Base-by-base conservation (phyloP, 2,888 invertebrate species). In the Tenthredo livida region DNA sequence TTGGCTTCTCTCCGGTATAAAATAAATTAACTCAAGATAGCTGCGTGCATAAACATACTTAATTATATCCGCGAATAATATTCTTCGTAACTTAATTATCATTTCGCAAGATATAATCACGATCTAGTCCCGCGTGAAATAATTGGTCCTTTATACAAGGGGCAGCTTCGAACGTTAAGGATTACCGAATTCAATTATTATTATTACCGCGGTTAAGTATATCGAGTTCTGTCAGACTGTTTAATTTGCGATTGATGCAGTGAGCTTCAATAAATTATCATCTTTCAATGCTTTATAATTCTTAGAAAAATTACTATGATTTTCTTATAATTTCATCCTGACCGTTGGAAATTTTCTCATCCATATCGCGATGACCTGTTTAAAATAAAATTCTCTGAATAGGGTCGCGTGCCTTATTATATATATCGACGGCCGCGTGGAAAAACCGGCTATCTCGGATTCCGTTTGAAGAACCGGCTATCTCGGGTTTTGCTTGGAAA, bases 111-210 rank as follows among this genome's bases (percentile, higher is more conserved):
- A n/a, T 73, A 21, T 25, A 73, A 40, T 21, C 43, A 73, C 43
- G 43, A 73, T 37, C 21, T 43, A 73, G 25, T n/a, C 43, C 21
- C 21, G 21, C 43, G 25, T 21, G 43, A 73, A 73, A 43, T 17
- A 73, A 43, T 17, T 43, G 3, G 25, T 43, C 43, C 43, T 21
- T 3, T 1, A 12, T 47, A 47, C 47, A 47, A 47, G 15, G 37
- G 70, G 9, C 5, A 72, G 33, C 40, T 37, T 40, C 10, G 17
- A 40, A 33, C 37, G 33, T 37, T n/a, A 4, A n/a, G 40, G 6
- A 43, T 73, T 43, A 73, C 43, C n/a, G 9, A 73, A 72, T 72
- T 72, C 37, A 72, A 37, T 37, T 0, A 72, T 72, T 43, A 72
- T 72, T 12, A 7, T 25, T 15, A 5, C 21, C 10, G 65, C 10